A percentile compares a stretch with the other conserved stretches of the same genome.
These are phyloP conservation scores for Drosophila flavopinicola DNA, from an alignment of 2,888 invertebrate species.

Conservation along the genomic window DNA sequence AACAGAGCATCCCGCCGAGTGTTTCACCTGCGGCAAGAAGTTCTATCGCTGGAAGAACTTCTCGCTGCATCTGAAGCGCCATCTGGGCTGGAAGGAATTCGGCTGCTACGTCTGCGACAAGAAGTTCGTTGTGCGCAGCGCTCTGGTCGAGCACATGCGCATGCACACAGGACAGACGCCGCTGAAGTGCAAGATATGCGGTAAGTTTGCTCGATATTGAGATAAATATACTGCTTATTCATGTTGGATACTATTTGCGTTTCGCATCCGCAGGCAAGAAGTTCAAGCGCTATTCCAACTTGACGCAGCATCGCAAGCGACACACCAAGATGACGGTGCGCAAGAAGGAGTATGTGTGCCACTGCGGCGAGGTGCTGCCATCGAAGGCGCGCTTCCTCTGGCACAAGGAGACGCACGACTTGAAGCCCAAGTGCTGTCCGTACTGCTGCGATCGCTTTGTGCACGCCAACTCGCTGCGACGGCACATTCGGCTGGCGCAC, in stretches of 20 bases:
- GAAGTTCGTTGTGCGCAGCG: conserved; percentile 92
- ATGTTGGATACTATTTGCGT: too few species aligned
- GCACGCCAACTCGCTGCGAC: conserved; percentile 91
- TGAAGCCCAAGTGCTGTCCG: conserved; percentile 92
- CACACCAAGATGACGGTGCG: conserved; percentile 90
- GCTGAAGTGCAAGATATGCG: conserved; percentile 91
- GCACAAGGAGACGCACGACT: conserved; percentile 94
- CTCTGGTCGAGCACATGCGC: conserved; percentile 92
- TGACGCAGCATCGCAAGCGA: conserved; percentile 93
- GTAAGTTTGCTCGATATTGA: too few species aligned
- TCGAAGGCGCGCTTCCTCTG: conserved; percentile 93
- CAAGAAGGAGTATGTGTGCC: conserved; percentile 90
- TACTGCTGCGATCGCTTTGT: conserved; percentile 95
- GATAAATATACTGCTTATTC: too few species aligned
- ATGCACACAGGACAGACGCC: conserved; percentile 93
- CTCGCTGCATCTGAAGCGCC: conserved; percentile 91
- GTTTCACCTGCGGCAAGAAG: conserved; percentile 92
- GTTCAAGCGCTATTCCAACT: conserved; percentile 92
- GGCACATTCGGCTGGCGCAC: conserved; percentile 93
- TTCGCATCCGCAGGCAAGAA: conserved; percentile 85
- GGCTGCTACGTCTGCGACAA: conserved; percentile 92
- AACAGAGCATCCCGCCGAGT: conserved; percentile 92
- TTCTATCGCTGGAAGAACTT: conserved; percentile 90
- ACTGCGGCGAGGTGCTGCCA: conserved; percentile 92
- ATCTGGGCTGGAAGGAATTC: conserved; percentile 90